These are phyloP conservation scores for Ia io DNA, from an alignment of 2,113 vertebrate species.

Conservation along the genomic window DNA sequence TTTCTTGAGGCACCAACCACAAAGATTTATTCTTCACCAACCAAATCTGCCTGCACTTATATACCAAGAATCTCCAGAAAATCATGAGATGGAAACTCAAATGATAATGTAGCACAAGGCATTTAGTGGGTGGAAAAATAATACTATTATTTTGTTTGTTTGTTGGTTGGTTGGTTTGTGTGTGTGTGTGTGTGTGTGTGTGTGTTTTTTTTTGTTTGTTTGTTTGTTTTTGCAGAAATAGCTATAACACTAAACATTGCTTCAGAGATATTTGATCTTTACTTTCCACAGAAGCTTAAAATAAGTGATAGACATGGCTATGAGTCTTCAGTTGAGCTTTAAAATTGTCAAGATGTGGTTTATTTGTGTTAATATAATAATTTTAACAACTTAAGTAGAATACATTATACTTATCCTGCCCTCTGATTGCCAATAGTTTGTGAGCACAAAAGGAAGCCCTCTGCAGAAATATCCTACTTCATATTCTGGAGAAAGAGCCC, in stretches of 20 bases:
- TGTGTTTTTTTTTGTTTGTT: too few relatives aligned
- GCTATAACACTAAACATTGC: slow-evolving; percentile 76
- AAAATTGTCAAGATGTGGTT: slow-evolving; percentile 73
- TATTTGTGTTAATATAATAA: slow-evolving; percentile 63
- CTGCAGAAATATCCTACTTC: not conserved
- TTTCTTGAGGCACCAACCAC: not conserved
- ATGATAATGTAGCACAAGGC: slow-evolving; percentile 74
- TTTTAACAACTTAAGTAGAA: slow-evolving; percentile 71
- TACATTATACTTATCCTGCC: slow-evolving; percentile 60
- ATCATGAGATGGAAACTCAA: slow-evolving; percentile 45
- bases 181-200: too few relatives aligned
- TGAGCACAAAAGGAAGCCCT: not conserved
- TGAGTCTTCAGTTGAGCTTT: slow-evolving; percentile 66
- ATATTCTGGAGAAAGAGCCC: not conserved
- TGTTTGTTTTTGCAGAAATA: slow-evolving; percentile 49
- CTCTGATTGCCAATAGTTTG: not conserved
- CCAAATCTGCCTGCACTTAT: not conserved
- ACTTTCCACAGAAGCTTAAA: slow-evolving; percentile 76
- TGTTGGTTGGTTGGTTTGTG: too few relatives aligned
- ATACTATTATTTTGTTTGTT: slow-evolving; percentile 43
- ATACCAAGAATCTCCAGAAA: slow-evolving; percentile 3
- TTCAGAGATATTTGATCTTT: slow-evolving; percentile 76
- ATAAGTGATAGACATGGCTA: slow-evolving; percentile 71
- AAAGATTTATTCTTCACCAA: not conserved
- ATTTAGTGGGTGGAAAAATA: slow-evolving; percentile 75